Evolutionary conservation across 2,888 invertebrate genomes (phyloP).

Genomic region (Allygus modestus): DNA sequence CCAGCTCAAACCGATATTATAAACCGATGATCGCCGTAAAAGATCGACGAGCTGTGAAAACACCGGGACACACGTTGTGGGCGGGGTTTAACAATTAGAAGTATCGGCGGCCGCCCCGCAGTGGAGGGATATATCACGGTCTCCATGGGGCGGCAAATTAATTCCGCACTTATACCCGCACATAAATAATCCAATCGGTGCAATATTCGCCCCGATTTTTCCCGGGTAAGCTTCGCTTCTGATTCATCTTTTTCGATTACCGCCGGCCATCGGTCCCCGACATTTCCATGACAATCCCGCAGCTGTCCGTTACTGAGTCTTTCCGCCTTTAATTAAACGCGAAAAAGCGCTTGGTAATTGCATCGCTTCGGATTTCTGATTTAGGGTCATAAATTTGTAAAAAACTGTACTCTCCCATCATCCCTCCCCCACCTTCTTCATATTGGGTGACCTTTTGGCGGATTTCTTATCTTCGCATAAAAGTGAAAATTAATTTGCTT

Average conservation of each 20-base stretch:
- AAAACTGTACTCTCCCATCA: no score
- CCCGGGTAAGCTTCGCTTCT: constrained; percentile 44
- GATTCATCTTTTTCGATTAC: constrained; percentile 61
- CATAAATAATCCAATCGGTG: constrained; percentile 54
- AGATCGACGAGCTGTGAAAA: background rate
- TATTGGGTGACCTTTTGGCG: no score
- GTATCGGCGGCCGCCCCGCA: background rate
- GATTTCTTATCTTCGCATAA: no score
- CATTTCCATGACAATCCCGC: constrained; percentile 43
- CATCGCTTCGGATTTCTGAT: background rate
- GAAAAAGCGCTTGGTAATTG: background rate
- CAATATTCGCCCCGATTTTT: constrained; percentile 41
- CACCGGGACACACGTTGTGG: background rate
- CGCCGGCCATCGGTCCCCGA: background rate
- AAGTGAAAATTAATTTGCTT: no score
- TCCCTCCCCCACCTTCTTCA: no score
- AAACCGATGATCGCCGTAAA: background rate
- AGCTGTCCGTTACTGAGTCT: background rate
- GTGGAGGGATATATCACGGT: background rate
- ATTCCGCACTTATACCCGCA: constrained; percentile 28
- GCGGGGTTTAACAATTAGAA: background rate
- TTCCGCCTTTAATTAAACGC: background rate
- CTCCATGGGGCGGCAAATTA: constrained; percentile 35
- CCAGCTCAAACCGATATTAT: background rate
- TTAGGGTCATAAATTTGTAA: background rate